These are phyloP conservation scores for Bufo gargarizans DNA, from an alignment of 2,113 vertebrate genomes.

Conservation along the genomic window DNA sequence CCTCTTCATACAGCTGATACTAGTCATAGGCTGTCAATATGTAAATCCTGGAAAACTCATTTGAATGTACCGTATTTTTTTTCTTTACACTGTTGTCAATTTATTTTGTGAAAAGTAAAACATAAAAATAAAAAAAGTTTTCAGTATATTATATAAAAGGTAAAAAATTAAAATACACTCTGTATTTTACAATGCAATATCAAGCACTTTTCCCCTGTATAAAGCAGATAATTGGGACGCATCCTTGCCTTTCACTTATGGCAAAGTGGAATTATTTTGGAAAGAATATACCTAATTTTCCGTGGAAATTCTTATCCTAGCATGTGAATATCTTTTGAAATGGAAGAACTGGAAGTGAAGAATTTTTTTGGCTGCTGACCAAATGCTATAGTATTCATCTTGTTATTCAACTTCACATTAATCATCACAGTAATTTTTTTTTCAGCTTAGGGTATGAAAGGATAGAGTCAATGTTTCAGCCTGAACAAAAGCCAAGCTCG, in stretches of 20 bases:
- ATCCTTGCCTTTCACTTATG: neutral
- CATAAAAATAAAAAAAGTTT: neutral
- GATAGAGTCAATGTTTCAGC: constrained; percentile 55
- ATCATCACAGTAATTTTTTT: constrained; percentile 59
- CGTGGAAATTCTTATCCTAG: constrained; percentile 39
- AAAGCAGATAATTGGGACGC: neutral
- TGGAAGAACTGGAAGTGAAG: constrained; percentile 46
- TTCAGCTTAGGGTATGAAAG: constrained; percentile 60
- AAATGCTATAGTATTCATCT: constrained; percentile 56
- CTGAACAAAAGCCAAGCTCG: constrained; percentile 56
- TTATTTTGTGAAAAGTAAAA: neutral
- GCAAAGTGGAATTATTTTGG: constrained; percentile 18
- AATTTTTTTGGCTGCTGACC: constrained; percentile 51
- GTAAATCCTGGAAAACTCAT: too few relatives aligned
- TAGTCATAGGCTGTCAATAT: too few relatives aligned
- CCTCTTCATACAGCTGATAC: too few relatives aligned
- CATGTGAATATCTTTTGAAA: constrained; percentile 40
- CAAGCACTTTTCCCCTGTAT: neutral
- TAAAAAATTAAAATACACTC: neutral
- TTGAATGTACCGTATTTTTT: too few relatives aligned
- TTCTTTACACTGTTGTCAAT: neutral
- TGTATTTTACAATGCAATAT: neutral
- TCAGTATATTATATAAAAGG: neutral
- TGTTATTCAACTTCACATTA: constrained; percentile 59
- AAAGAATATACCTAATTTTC: constrained; percentile 51